Percentiles rank a stretch among this genome's conserved stretches.
Evolutionary conservation across 2,888 invertebrate species (phyloP).

Genomic region (Pelosia muscerda): DNA sequence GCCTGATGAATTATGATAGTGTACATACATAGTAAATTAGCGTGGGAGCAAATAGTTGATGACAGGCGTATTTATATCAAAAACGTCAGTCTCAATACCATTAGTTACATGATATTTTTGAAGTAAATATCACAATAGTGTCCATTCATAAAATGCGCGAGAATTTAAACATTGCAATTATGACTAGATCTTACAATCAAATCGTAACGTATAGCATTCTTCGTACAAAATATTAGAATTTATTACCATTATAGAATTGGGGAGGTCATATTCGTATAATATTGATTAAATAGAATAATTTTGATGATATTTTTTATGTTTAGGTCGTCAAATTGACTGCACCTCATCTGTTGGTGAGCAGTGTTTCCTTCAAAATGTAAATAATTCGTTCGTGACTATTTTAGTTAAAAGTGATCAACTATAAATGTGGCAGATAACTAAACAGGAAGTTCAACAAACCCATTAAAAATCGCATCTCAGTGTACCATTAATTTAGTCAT

Average conservation of each 20-base stretch:
- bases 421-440: conserved; percentile 55
- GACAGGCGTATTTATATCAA: neutral
- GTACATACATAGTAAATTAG: neutral
- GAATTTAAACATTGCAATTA: neutral
- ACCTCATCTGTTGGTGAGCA: neutral
- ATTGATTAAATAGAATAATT: too few relatives aligned
- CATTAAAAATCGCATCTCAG: conserved; percentile 62
- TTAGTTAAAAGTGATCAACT: conserved; percentile 34
- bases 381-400: conserved; percentile 15
- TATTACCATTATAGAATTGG: too few relatives aligned
- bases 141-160: neutral
- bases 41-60: neutral
- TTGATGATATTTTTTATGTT: too few relatives aligned
- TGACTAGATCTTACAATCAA: neutral
- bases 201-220: neutral
- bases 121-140: neutral
- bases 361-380: neutral
- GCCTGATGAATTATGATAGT: neutral
- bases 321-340: too few relatives aligned
- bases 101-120: too few relatives aligned
- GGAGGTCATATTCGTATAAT: too few relatives aligned
- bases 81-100: neutral
- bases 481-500: conserved; percentile 32
- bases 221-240: neutral
- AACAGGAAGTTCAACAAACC: conserved; percentile 68